Conservation (phyloP, 37 sponge, comb jelly and placozoan species). For the Halisarca cf. caerulea region DNA sequence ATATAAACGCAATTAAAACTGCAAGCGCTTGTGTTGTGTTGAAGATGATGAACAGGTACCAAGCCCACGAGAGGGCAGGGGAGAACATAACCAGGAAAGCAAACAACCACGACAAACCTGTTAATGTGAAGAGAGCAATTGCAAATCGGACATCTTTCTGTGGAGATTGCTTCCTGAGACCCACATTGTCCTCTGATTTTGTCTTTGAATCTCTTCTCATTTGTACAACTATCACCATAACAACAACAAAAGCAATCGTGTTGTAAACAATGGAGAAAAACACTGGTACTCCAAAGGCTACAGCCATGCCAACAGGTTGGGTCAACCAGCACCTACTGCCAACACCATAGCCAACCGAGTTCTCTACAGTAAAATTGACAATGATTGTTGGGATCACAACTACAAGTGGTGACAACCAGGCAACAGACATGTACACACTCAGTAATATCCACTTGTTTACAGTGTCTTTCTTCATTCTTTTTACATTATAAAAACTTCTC, state of each 20-base stretch:
- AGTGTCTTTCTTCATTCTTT: not conserved
- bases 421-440: constrained; percentile 23
- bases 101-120: constrained; percentile 61
- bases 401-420: constrained; percentile 49
- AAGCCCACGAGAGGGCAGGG: constrained; percentile 17
- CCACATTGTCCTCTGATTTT: not conserved
- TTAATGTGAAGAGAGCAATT: constrained; percentile 16
- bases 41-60: constrained; percentile 57
- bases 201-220: not conserved
- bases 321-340: constrained; percentile 59
- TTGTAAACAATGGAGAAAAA: constrained; percentile 33
- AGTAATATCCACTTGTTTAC: not conserved
- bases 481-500: not conserved
- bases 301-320: constrained; percentile 21
- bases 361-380: constrained; percentile 38
- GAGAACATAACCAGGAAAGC: constrained; percentile 36
- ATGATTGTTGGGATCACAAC: constrained; percentile 13
- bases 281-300: constrained; percentile 40
- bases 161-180: not conserved
- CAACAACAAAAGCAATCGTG: not conserved
- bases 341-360: constrained; percentile 28
- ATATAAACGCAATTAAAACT: constrained; percentile 28
- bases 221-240: not conserved
- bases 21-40: constrained; percentile 47
- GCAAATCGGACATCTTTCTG: constrained; percentile 12